phyloP scores from a whole-genome alignment of 1,140 invertebrate genomes.

The Drosophila pseudoananassae region DNA sequence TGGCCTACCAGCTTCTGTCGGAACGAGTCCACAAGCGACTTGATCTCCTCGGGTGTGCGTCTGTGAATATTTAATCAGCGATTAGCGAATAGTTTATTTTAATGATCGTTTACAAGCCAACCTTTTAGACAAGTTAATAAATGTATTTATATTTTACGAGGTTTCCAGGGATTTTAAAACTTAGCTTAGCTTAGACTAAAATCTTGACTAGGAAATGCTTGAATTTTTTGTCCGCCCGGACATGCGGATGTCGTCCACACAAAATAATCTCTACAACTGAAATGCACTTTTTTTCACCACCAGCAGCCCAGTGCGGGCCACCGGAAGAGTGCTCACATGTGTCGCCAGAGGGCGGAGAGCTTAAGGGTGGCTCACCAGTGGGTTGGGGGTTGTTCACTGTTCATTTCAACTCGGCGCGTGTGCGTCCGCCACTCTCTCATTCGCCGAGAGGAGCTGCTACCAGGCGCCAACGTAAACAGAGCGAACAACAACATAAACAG shows the following conservation, averaged over 20 bases:
- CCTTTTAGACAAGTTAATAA: constrained; percentile 34
- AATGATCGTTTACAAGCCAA: constrained; percentile 15
- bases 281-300: constrained; percentile 76
- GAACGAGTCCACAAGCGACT: constrained; percentile 91
- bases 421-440: constrained; percentile 44
- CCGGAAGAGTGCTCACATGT: constrained; percentile 62
- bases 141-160: background rate
- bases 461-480: constrained; percentile 73
- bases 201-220: constrained; percentile 4
- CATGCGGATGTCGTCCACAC: constrained; percentile 60
- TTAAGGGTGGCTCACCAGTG: constrained; percentile 25
- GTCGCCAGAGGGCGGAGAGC: constrained; percentile 22
- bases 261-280: constrained; percentile 81
- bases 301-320: constrained; percentile 52
- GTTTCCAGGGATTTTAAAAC: background rate
- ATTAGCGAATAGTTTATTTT: background rate
- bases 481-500: constrained; percentile 33
- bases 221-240: constrained; percentile 18
- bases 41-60: constrained; percentile 91
- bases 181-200: constrained; percentile 10
- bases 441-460: constrained; percentile 35
- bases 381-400: constrained; percentile 33
- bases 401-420: constrained; percentile 44
- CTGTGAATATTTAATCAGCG: constrained; percentile 83
- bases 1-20: constrained; percentile 90